Conservation (phyloP, 2,888 invertebrate genomes). For the Eristalis intricaria region DNA sequence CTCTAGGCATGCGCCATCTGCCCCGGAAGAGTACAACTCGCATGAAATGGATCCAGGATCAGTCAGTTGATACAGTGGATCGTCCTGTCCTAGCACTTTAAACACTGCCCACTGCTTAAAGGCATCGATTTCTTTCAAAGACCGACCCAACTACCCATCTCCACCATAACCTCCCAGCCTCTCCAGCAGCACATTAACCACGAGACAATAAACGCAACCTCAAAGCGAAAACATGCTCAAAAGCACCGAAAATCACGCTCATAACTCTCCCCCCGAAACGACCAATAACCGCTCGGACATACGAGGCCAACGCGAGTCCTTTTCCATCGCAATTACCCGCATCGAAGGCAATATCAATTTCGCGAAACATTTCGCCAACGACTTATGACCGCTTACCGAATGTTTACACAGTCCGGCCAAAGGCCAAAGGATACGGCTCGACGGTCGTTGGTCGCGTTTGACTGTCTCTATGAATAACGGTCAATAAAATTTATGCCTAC, state of each 20-base stretch:
- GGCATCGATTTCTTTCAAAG: too few relatives aligned
- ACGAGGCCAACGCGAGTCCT: neutral
- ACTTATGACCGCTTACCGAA: conserved; percentile 53
- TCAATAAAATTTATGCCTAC: conserved; percentile 64
- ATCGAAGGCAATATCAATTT: conserved; percentile 37
- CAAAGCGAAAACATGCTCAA: neutral
- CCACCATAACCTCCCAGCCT: neutral
- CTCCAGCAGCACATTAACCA: neutral
- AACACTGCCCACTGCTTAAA: too few relatives aligned
- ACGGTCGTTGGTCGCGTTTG: neutral
- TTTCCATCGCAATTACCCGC: neutral
- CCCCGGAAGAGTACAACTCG: too few relatives aligned
- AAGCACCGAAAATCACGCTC: neutral
- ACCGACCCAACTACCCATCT: neutral
- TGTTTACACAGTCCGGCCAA: conserved; percentile 56
- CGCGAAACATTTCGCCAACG: conserved; percentile 53
- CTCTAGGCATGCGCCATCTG: too few relatives aligned
- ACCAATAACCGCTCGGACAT: neutral
- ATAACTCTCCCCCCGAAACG: conserved; percentile 16
- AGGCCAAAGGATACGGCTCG: neutral
- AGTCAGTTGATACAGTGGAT: too few relatives aligned
- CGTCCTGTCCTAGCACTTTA: too few relatives aligned
- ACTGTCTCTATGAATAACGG: conserved; percentile 56
- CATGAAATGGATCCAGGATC: too few relatives aligned
- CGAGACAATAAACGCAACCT: conserved; percentile 2